phyloP scores from a whole-genome alignment of 2,113 vertebrate species.

The Phodopus roborovskii region DNA sequence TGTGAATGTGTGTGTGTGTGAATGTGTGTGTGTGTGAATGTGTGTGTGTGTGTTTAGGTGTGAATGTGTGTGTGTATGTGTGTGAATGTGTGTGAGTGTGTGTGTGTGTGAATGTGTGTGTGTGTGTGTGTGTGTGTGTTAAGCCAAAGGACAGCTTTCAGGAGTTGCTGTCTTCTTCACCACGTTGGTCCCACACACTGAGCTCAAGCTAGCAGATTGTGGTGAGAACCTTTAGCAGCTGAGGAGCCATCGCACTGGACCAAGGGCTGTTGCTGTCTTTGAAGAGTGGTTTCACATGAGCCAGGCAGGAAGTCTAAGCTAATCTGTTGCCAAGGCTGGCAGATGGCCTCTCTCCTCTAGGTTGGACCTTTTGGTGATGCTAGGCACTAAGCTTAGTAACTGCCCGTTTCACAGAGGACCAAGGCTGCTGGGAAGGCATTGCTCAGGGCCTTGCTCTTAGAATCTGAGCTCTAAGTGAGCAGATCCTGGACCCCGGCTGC shows the following conservation, averaged over 20 bases:
- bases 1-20: no score
- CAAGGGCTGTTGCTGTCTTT: background rate
- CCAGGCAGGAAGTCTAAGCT: background rate
- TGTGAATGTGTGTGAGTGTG: no score
- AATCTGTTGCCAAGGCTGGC: background rate
- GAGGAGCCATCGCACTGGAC: background rate
- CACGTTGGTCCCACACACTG: background rate
- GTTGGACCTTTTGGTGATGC: background rate
- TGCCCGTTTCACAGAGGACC: no score
- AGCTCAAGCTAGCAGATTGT: background rate
- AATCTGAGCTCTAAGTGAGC: background rate
- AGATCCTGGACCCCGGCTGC: background rate
- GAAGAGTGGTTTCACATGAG: background rate
- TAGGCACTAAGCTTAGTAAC: background rate
- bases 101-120: background rate
- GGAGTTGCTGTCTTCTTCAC: background rate
- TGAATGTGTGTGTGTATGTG: no score
- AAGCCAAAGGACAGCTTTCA: background rate
- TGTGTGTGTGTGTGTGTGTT: background rate
- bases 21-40: background rate
- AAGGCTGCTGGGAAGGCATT: background rate
- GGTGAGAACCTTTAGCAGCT: background rate
- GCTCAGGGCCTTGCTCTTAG: background rate
- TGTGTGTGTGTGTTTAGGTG: no score
- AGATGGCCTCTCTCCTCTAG: background rate